Evolutionary conservation across 2,888 invertebrate species (phyloP).

Genomic region (Fragum sueziense): DNA sequence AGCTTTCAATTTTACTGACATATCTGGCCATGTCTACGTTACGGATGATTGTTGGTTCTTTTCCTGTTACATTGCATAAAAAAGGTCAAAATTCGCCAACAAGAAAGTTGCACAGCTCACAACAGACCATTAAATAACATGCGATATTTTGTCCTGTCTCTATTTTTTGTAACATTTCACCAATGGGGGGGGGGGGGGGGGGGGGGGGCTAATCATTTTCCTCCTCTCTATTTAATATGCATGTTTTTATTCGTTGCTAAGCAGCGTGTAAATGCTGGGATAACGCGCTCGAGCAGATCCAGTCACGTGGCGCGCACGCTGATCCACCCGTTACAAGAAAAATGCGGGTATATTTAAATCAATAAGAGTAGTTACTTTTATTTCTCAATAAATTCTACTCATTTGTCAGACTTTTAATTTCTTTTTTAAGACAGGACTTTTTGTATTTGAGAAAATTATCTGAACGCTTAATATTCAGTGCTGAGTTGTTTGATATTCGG

Average conservation of each 20-base stretch:
- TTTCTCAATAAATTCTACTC: conserved; percentile 21
- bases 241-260: conserved; percentile 36
- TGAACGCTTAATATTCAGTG: not conserved
- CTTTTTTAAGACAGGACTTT: conserved; percentile 16
- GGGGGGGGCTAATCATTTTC: not conserved
- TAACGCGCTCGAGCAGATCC: conserved; percentile 25
- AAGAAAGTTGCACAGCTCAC: not conserved
- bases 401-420: conserved; percentile 25
- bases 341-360: conserved; percentile 44
- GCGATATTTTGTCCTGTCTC: not conserved
- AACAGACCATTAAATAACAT: not conserved
- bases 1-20: too few species aligned
- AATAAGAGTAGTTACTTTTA: conserved; percentile 29
- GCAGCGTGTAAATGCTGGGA: conserved; percentile 33
- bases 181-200: not conserved
- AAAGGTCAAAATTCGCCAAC: too few species aligned
- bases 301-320: conserved; percentile 31
- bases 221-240: not conserved
- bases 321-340: conserved; percentile 35
- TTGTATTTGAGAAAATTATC: conserved; percentile 4
- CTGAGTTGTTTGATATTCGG: conserved; percentile 9
- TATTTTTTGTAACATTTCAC: not conserved
- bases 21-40: too few species aligned
- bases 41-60: too few species aligned
- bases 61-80: too few species aligned